phyloP scores from a whole-genome alignment of 2,113 vertebrate species.

The Pelecanus crispus region DNA sequence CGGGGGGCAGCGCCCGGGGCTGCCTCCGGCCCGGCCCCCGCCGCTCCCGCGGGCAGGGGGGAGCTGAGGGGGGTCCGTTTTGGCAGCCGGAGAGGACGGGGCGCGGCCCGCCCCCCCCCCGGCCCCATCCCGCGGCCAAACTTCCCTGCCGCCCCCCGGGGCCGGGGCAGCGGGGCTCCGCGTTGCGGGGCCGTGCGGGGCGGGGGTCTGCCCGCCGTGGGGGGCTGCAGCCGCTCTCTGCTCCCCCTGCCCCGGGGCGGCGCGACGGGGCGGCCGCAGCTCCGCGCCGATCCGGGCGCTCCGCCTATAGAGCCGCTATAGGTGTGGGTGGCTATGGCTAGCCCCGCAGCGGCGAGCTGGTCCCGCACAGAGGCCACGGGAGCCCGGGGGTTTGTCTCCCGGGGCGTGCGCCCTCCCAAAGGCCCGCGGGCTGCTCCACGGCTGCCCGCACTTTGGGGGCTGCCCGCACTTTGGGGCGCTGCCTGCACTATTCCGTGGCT shows the following conservation, averaged over 20 bases:
- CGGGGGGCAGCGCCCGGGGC: background rate
- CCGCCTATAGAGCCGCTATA: fast-evolving
- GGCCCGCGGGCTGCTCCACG: no score
- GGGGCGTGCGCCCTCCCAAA: no score
- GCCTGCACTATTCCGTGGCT: no score
- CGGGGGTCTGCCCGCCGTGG: no score
- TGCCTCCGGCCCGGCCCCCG: background rate
- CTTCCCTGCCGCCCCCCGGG: fast-evolving
- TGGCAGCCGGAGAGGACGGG: background rate
- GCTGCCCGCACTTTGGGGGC: background rate
- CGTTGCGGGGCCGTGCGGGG: no score
- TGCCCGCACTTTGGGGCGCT: no score
- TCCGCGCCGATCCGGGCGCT: background rate
- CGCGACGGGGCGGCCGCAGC: background rate
- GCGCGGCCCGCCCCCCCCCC: background rate
- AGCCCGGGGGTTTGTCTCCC: background rate
- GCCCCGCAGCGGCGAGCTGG: background rate
- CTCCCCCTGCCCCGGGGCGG: background rate
- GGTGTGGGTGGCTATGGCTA: no score
- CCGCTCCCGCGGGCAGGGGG: background rate
- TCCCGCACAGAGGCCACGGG: background rate
- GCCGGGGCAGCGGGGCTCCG: no score
- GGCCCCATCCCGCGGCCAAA: background rate
- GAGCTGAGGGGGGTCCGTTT: background rate
- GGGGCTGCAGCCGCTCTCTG: background rate